Evolutionary conservation across 2,797 vertebrate species (phyloP), one percentile per base, ranked within the genome.

Genomic region (Chiroxiphia lanceolata): DNA sequence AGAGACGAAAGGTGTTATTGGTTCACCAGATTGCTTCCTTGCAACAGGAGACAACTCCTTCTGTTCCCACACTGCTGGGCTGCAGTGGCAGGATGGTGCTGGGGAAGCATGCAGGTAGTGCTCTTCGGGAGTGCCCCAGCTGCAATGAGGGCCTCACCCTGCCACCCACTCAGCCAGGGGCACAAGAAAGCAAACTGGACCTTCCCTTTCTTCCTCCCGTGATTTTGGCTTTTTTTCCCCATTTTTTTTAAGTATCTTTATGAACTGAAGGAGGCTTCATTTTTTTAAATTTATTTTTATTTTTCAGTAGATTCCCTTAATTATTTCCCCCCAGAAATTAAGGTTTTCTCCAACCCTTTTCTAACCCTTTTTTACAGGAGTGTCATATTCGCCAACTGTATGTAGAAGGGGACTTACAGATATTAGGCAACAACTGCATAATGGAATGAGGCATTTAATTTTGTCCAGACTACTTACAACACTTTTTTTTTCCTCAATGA

Each of bases 1-100:
- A 88, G 72, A 94, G 82, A 90, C 65, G 54, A 85, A 95, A 76
- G 42, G 54, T 47, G 34, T 59, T 90, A 47, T 68, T 96, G 83
- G 77, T 81, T 96, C 88, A 81, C 38, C 67, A 79, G 69, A 63
- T 75, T 47, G 8, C 26, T 93, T 78, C 65, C 69, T 51, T 36
- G 69, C 85, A 81, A 65, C 0, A 1, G n/a, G 71, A 90, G 44
- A 54, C 44, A 61, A 23, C 17, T 50, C 69, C 80, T 40, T 9
- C 59, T 0, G 0, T 78, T 84, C 60, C 53, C 1, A 33, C 40
- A 3, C 13, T 22, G 48, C 42, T 3, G 10, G 74, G 57, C 6
- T 0, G 21, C 77, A 67, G 53, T 6, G 5, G 54, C 51, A 56
- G 67, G 59, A 44, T 78, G 50, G 54, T 5, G 10, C 38, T 59